These are phyloP conservation scores for Argopecten irradians DNA, from an alignment of 1,140 invertebrate genomes.

Conservation along the genomic window DNA sequence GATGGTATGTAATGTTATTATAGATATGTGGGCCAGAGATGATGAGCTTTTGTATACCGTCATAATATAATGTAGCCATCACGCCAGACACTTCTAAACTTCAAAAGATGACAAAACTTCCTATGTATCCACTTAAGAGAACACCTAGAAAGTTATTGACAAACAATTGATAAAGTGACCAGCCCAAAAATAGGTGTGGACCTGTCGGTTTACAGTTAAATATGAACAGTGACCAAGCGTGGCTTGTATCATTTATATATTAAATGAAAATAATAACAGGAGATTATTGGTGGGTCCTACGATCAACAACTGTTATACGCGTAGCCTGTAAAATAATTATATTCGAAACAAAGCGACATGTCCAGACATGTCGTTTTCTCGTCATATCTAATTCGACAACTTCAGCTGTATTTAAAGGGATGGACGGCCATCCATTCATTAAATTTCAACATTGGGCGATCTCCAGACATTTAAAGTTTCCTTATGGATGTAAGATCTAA, in stretches of 20 bases:
- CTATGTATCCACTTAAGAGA: neutral
- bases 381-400: neutral
- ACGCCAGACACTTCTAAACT: neutral
- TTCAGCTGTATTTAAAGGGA: neutral
- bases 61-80: neutral
- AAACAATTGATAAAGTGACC: slow-evolving; percentile 9
- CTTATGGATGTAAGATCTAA: neutral
- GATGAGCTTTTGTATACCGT: no score
- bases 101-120: slow-evolving; percentile 6
- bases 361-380: neutral
- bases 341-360: neutral
- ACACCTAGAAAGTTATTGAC: neutral
- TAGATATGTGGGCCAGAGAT: no score
- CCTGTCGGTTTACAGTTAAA: neutral
- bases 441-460: neutral
- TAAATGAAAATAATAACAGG: neutral
- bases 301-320: neutral
- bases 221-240: neutral
- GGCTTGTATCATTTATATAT: neutral
- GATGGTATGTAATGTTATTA: no score
- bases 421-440: neutral
- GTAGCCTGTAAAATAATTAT: neutral
- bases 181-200: neutral
- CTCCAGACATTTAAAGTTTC: neutral
- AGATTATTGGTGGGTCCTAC: neutral